Evolutionary conservation across 2,797 vertebrate genomes (phyloP).

Genomic region (Remorina albescens): DNA sequence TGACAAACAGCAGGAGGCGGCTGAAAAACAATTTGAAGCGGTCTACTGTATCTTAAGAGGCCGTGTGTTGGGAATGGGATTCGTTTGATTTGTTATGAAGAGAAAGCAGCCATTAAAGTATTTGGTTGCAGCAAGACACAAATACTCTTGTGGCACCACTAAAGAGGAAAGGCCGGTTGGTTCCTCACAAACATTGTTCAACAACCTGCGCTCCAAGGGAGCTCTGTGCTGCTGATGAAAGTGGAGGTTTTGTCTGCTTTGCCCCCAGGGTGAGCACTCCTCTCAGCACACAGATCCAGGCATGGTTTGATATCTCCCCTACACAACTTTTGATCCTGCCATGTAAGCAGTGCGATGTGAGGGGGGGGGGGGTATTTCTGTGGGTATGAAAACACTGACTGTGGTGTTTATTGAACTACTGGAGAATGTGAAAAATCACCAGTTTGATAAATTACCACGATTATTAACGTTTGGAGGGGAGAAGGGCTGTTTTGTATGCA

Average conservation of each 20-base stretch:
- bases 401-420: slow-evolving; percentile 50
- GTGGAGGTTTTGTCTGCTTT: slow-evolving; percentile 65
- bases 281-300: slow-evolving; percentile 61
- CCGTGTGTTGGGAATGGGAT: slow-evolving; percentile 10
- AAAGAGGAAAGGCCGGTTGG: slow-evolving; percentile 28
- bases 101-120: slow-evolving; percentile 37
- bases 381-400: slow-evolving; percentile 54
- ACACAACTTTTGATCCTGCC: slow-evolving; percentile 63
- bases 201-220: slow-evolving; percentile 49
- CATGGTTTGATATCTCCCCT: slow-evolving; percentile 64
- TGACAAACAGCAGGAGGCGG: slow-evolving; percentile 46
- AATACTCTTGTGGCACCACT: slow-evolving; percentile 42
- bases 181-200: slow-evolving; percentile 48
- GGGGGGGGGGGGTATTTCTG: slow-evolving; percentile 29
- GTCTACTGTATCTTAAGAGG: slow-evolving; percentile 11
- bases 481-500: slow-evolving; percentile 25
- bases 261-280: slow-evolving; percentile 60
- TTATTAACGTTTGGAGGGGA: slow-evolving; percentile 22
- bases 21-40: slow-evolving; percentile 51
- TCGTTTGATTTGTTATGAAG: slow-evolving; percentile 46
- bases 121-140: slow-evolving; percentile 45
- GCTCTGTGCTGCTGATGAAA: slow-evolving; percentile 54
- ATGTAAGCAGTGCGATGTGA: slow-evolving; percentile 56
- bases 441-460: slow-evolving; percentile 45
- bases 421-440: slow-evolving; percentile 37